Evolutionary conservation across 2,113 vertebrate genomes (phyloP).

Genomic region (Caranx ignobilis): DNA sequence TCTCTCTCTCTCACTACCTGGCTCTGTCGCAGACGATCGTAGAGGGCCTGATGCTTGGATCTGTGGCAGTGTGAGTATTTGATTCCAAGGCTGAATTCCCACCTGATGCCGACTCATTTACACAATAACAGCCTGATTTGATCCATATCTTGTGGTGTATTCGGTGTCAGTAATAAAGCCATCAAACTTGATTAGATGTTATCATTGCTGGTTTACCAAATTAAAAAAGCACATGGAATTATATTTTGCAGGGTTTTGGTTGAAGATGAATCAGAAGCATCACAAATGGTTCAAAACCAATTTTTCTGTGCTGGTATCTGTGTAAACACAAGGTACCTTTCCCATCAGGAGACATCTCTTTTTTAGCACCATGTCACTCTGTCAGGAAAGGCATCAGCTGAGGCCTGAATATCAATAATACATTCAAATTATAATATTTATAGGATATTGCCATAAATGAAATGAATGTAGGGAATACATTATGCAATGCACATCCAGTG

Average conservation of each 20-base stretch:
- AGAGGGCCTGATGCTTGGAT: slow-evolving; percentile 86
- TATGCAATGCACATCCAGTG: slow-evolving; percentile 33
- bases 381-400: slow-evolving; percentile 36
- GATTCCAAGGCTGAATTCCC: slow-evolving; percentile 33
- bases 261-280: slow-evolving; percentile 18
- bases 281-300: slow-evolving; percentile 26
- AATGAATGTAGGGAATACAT: slow-evolving; percentile 32
- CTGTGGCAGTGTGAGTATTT: slow-evolving; percentile 83
- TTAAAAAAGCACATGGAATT: slow-evolving; percentile 41
- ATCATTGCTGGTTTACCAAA: slow-evolving; percentile 41
- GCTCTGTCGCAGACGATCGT: slow-evolving; percentile 77
- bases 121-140: slow-evolving; percentile 61
- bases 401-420: slow-evolving; percentile 51
- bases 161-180: slow-evolving; percentile 36
- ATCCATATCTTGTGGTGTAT: slow-evolving; percentile 34
- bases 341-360: slow-evolving; percentile 6
- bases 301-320: slow-evolving; percentile 8
- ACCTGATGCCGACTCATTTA: slow-evolving; percentile 52
- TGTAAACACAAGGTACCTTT: slow-evolving; percentile 35
- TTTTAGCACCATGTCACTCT: slow-evolving; percentile 23
- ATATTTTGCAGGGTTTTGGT: slow-evolving; percentile 2
- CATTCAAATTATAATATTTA: slow-evolving; percentile 60
- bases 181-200: slow-evolving; percentile 53
- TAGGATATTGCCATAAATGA: slow-evolving; percentile 31
- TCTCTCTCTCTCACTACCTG: slow-evolving; percentile 7